Conservation (phyloP, 2,113 vertebrate genomes). For the Plecturocebus donacophilus region DNA sequence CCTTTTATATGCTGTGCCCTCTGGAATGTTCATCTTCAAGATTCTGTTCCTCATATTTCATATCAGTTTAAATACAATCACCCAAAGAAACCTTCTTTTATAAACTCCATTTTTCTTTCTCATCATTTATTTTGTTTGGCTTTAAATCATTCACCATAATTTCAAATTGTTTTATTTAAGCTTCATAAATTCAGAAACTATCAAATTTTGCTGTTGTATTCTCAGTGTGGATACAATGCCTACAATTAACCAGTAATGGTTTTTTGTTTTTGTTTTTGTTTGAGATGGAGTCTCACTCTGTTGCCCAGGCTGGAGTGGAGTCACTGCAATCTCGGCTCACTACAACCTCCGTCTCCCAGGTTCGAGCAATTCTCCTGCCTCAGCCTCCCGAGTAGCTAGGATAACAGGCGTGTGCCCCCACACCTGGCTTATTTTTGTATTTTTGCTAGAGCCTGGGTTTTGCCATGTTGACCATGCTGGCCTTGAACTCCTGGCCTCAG, state of each 20-base stretch:
- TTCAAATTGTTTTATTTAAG: neutral
- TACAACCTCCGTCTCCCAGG: too few species aligned
- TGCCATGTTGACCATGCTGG: too few species aligned
- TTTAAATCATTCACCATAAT: neutral
- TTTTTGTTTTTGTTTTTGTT: too few species aligned
- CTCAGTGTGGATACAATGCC: neutral
- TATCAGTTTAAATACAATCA: neutral
- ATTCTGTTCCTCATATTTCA: neutral
- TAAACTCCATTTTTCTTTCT: neutral
- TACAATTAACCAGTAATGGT: neutral
- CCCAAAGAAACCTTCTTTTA: neutral
- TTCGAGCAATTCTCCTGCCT: too few species aligned
- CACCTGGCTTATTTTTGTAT: too few species aligned
- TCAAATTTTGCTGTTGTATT: neutral
- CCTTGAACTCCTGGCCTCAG: too few species aligned
- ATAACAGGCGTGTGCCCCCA: too few species aligned
- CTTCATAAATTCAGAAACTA: neutral
- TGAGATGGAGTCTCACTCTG: too few species aligned
- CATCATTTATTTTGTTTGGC: neutral
- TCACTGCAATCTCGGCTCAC: too few species aligned
- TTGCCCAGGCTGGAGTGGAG: too few species aligned
- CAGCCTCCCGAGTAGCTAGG: too few species aligned
- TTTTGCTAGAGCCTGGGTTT: too few species aligned
- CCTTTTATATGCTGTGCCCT: fast-evolving
- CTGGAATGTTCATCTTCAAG: neutral